Evolutionary conservation across 2,888 invertebrate genomes (phyloP), one percentile per base, ranked within the genome.

Genomic region (Lamproptera curius): DNA sequence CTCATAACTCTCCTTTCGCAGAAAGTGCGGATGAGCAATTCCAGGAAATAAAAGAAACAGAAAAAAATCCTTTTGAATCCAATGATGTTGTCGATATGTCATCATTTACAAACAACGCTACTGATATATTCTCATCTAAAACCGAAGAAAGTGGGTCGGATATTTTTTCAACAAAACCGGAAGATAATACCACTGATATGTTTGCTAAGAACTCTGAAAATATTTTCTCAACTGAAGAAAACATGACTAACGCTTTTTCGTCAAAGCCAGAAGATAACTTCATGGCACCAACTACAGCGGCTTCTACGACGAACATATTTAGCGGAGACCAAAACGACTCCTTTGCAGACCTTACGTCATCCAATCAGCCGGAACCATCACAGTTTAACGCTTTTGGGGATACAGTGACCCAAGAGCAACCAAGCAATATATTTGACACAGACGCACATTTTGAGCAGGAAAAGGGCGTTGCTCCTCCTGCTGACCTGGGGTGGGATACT

Each of bases 391-490:
- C 16, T n/a, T 38, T 23, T 38, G 20, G 36, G n/a, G 46, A 37
- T 9, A 14, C 11, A 3, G 1, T 15, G 23, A 42, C 11, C 14
- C 84, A 91, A 41, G 91, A 91, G 51, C 65, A 88, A 55, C 91
- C 92, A 61, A 89, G 91, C 60, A 94, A 92, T 16, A 95, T 96
- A 0, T 97, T 97, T 67, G 97, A 97, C 66, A 97, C 97, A 15
- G 17, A 38, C 10, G 13, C 10, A 4, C 6, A 2, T 8, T 6
- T 3, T 34, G 16, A 3, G 4, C 6, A 9, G 16, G 45, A 45
- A 8, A 45, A 53, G 1, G 46, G 51, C 11, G 58, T 59, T 41
- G 42, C 57, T 0, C 51, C 59, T 14, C 38, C 61, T 1, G 52
- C 63, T 0, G 79, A 81, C 17, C 56, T 72, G 2, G 74, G 67